Conservation (phyloP, 2,797 vertebrate species). For the Bradypodion pumilum region DNA sequence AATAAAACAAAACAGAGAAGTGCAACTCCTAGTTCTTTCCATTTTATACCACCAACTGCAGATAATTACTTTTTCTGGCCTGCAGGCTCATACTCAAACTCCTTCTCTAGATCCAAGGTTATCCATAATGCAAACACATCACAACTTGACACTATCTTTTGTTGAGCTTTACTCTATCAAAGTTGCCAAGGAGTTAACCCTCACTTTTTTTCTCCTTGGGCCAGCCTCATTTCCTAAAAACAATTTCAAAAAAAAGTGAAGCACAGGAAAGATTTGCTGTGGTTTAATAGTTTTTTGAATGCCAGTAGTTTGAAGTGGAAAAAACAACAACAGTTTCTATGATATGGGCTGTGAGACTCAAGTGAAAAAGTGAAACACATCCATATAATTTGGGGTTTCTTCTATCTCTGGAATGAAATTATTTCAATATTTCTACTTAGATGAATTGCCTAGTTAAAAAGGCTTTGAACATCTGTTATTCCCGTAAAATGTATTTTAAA, state of each 20-base stretch:
- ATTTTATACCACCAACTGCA: background rate
- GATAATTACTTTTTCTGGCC: accelerated
- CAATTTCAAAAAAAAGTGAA: background rate
- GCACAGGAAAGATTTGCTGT: background rate
- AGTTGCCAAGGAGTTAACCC: background rate
- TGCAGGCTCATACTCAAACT: background rate
- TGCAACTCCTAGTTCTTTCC: background rate
- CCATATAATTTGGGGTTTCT: background rate
- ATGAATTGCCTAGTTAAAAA: conserved; percentile 5
- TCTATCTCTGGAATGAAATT: background rate
- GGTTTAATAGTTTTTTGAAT: too few relatives aligned
- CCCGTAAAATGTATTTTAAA: background rate
- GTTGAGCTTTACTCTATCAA: background rate
- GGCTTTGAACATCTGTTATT: conserved; percentile 3
- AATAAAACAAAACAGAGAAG: background rate
- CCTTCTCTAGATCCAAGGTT: background rate
- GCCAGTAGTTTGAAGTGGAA: too few relatives aligned
- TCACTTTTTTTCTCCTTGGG: background rate
- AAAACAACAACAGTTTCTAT: background rate
- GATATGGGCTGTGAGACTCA: background rate
- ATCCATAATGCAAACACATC: background rate
- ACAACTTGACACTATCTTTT: background rate
- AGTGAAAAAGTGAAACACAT: background rate
- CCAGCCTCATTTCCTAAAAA: background rate
- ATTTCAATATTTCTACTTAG: background rate